Conservation (phyloP, 2,113 vertebrate genomes). For the Limnothrissa miodon region DNA sequence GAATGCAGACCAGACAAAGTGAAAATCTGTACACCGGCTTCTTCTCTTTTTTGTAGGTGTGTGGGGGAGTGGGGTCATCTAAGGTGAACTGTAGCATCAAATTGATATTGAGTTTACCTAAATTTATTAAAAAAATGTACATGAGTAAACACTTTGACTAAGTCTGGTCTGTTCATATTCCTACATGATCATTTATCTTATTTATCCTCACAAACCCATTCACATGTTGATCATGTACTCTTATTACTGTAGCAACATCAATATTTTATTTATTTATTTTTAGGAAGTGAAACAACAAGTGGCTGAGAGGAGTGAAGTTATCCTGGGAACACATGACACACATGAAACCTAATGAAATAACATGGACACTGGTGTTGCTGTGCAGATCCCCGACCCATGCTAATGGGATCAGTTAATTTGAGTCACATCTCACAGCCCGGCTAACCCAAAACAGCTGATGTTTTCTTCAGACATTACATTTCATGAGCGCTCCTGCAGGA, state of each 20-base stretch:
- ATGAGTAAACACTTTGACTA: too few relatives aligned
- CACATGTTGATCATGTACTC: not conserved
- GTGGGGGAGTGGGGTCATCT: not conserved
- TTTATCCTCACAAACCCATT: not conserved
- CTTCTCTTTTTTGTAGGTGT: too few relatives aligned
- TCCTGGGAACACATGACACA: constrained; percentile 60
- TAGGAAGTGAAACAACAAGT: not conserved
- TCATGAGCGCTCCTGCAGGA: constrained; percentile 5
- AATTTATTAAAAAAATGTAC: not conserved
- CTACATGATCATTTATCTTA: not conserved
- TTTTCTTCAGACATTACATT: constrained; percentile 57
- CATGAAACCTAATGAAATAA: constrained; percentile 63
- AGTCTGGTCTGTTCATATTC: not conserved
- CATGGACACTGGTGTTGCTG: constrained; percentile 54
- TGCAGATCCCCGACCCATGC: constrained; percentile 40
- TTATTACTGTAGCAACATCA: not conserved
- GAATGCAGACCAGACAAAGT: not conserved
- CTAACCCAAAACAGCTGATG: constrained; percentile 73
- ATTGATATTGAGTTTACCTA: not conserved
- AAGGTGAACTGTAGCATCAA: not conserved
- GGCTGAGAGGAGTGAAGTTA: not conserved
- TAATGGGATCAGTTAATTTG: constrained; percentile 62
- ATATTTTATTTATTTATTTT: not conserved
- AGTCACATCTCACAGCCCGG: constrained; percentile 58
- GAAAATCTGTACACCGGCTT: not conserved